Base-by-base conservation (phyloP, 2,113 vertebrate species). In the Thryonomys swinderianus region DNA sequence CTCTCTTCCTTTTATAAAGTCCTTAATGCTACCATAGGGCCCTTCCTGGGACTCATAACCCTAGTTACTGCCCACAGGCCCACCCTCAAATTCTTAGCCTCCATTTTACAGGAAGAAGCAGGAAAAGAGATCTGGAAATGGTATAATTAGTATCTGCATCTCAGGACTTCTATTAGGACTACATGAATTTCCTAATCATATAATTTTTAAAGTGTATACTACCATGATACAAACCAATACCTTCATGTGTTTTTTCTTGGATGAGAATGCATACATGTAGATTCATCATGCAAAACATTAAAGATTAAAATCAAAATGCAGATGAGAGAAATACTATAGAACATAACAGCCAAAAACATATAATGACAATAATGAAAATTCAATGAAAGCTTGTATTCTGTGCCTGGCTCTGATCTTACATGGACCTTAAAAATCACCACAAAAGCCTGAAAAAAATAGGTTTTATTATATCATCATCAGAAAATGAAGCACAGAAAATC, bases 311-410 rank as follows among this genome's bases (percentile, higher is more conserved):
- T 3, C 48, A n/a, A 21, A 79, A 27, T 45, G 25, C 2, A 89
- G 3, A 59, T n/a, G 25, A 85, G 27, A 69, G 25, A 79, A 91
- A 88, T 34, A 76, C 37, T 62, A 53, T 74, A 23, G 37, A 94
- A 85, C 78, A 85, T 66, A n/a, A 48, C 73, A 18, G 78, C 32
- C 55, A 83, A 86, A 73, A 66, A 93, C 53, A 76, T 69, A 82
- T 21, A 51, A 64, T 6, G 51, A 51, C 3, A 76, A 40, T 6
- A 67, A 16, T 23, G 66, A 69, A 17, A 64, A 93, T 30, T 74
- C 11, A 76, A 71, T 82, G 51, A 30, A 61, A 89, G 55, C 13
- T 12, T 4, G 6, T 7, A 32, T 57, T 16, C 78, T 40, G 7
- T 27, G 30, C 12, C 48, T 67, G 71, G 42, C 23, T 27, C 21